Evolutionary conservation across 1,140 invertebrate species (phyloP), one percentile per base, ranked within the genome.

Genomic region (Dryas iulia): DNA sequence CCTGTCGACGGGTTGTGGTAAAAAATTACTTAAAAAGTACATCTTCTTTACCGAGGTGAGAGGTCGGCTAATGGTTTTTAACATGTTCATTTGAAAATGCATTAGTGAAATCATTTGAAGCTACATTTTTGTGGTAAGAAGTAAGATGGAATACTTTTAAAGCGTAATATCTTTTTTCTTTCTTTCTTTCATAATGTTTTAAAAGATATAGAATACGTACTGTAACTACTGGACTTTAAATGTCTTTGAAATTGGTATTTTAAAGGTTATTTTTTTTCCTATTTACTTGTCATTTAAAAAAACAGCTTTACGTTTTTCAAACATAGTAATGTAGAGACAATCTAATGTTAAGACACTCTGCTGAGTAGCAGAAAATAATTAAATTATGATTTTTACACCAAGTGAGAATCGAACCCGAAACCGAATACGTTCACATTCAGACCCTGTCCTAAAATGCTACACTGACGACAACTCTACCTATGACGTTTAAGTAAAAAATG

Each of bases 1-100:
- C 63, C 78, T 80, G 83, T 83, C 83, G 79, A 69, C 84, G 68
- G 53, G 21, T 47, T 68, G 53, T 71, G 28, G 23, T 63, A 67
- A 63, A 71, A 76, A 72, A 59, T 30, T 69, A 66, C 67, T 63
- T 72, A 74, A 79, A 74, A 76, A 74, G 65, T 62, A 72, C 61
- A 69, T 74, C 66, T 73, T 70, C 57, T 12, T 71, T 56, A 62
- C 63, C 8, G 59, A 64, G 80, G 78, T 83, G 72, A 80, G 73
- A 80, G 81, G 78, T 84, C 76, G 64, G 56, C 58, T 76, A 71
- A 79, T 78, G 72, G 61, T 69, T 26, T 47, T 69, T 26, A 71
- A 78, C 71, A 62, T 74, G 57, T 73, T 74, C 62, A 71, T 73
- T 62, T 62, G 33, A 30, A 59, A 52, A 58, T 61, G 31, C 56